These are phyloP conservation scores for Pseudomyrmex pallidus DNA, from an alignment of 1,140 invertebrate species.

Conservation along the genomic window DNA sequence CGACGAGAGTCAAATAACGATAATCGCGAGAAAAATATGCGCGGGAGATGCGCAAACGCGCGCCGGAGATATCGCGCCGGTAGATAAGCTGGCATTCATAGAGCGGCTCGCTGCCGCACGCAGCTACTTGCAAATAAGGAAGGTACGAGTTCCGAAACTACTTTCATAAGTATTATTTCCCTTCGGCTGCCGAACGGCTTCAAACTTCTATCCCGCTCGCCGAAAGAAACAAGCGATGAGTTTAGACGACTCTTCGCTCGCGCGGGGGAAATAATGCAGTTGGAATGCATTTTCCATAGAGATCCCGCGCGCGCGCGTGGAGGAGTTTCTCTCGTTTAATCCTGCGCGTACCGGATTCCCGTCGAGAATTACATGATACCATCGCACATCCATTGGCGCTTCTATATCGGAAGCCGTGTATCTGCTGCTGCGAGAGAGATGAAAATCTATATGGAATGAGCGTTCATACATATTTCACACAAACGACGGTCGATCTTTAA, in stretches of 20 bases:
- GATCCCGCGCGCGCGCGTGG: slow-evolving; percentile 6
- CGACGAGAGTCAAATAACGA: not conserved
- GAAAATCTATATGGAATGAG: slow-evolving; percentile 3
- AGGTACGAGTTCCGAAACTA: slow-evolving; percentile 41
- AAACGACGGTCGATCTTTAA: too few species aligned
- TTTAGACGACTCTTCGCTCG: slow-evolving; percentile 41
- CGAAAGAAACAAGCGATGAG: slow-evolving; percentile 56
- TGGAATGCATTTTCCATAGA: slow-evolving; percentile 51
- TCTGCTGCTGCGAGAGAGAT: not conserved
- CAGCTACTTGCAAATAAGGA: slow-evolving; percentile 41
- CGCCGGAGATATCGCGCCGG: not conserved
- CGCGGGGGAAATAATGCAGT: slow-evolving; percentile 28
- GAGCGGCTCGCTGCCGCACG: slow-evolving; percentile 5
- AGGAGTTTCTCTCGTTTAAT: slow-evolving; percentile 54
- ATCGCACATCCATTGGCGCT: not conserved
- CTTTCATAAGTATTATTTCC: slow-evolving; percentile 57
- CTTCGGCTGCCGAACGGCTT: slow-evolving; percentile 51
- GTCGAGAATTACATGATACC: slow-evolving; percentile 39
- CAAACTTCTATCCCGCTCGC: slow-evolving; percentile 46
- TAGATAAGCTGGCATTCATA: slow-evolving; percentile 5
- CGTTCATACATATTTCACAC: too few species aligned
- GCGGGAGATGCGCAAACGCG: not conserved
- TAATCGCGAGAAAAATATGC: not conserved
- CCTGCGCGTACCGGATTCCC: slow-evolving; percentile 23
- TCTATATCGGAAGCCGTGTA: slow-evolving; percentile 12